These are phyloP conservation scores for Clytia hemisphaerica DNA, from an alignment of 30 jellyfish, hydroid and myxozoan genomes.

Conservation along the genomic window DNA sequence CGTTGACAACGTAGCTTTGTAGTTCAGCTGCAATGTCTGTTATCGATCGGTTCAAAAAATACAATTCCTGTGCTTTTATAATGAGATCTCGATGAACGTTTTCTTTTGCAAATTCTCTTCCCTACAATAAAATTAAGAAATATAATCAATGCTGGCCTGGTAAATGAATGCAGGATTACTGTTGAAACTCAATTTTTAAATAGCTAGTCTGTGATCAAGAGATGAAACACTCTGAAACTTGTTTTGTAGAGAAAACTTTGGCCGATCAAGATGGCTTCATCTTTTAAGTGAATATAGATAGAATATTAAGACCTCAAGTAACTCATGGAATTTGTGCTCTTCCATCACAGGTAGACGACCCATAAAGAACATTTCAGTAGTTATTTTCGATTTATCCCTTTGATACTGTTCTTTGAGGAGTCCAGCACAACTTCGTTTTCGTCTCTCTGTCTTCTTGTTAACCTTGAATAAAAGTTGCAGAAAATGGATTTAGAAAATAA, in stretches of 20 bases:
- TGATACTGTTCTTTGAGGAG: not conserved
- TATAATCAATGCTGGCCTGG: too few species aligned
- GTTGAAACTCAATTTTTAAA: too few species aligned
- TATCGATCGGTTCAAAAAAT: not conserved
- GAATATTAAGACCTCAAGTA: not conserved
- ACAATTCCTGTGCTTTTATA: not conserved
- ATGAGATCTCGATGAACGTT: not conserved
- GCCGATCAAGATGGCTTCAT: too few species aligned
- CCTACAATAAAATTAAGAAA: not conserved
- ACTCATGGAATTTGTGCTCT: not conserved
- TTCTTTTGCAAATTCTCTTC: not conserved
- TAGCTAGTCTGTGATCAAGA: too few species aligned
- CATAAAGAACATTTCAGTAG: not conserved
- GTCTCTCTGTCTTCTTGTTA: not conserved
- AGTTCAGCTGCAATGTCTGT: not conserved
- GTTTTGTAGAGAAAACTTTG: too few species aligned
- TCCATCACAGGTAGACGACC: conserved; percentile 1
- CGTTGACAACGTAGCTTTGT: not conserved
- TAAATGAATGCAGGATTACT: too few species aligned
- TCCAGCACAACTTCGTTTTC: not conserved
- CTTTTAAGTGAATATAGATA: too few species aligned
- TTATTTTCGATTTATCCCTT: not conserved
- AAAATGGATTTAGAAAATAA: too few species aligned
- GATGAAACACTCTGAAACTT: too few species aligned
- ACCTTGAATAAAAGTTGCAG: not conserved